Evolutionary conservation across 2,113 vertebrate species (phyloP), one percentile per base, ranked within the genome.

Genomic region (Perognathus longimembris): DNA sequence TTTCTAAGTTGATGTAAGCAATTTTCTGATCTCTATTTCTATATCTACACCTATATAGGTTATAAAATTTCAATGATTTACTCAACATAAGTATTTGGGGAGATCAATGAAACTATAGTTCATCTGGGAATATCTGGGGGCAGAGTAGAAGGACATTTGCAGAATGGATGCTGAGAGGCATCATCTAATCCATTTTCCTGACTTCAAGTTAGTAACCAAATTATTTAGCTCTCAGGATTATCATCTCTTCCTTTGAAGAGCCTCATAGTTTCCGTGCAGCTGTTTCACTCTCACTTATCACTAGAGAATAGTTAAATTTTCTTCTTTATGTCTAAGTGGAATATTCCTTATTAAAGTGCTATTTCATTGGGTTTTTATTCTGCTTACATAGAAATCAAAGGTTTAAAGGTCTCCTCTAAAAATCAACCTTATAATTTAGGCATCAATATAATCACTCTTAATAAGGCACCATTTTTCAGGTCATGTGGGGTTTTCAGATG

Each of bases 181-280:
- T 74, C 42, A 90, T 76, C 7, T 63, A 85, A 73, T 70, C 30
- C 20, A 76, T 32, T 14, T 0, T 14, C 12, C 24, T 92, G 26
- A 6, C 18, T 78, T 88, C 30, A 79, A 64, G 73, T 26, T 80
- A 12, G 14, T 66, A 3, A 78, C 11, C 66, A 74, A 90, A 82
- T 92, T 89, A 86, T 38, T 78, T n/a, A 87, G 21, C 15, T 87
- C 11, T 92, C 21, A 50, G 30, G 30, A 94, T 85, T 82, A 73
- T 79, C 18, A 20, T 34, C 30, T 86, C 10, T 74, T 5, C 5
- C 22, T 36, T 84, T 89, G 9, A 91, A 80, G 15, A 54, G 18
- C 18, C 69, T 26, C 14, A 70, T 32, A 66, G 30, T 20, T 84
- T 71, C 59, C 18, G 21, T 45, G 4, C 14, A 50, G 7, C 32